Evolutionary conservation across 2,888 invertebrate species (phyloP), one percentile per base, ranked within the genome.

Genomic region (Apodemia hepburni): DNA sequence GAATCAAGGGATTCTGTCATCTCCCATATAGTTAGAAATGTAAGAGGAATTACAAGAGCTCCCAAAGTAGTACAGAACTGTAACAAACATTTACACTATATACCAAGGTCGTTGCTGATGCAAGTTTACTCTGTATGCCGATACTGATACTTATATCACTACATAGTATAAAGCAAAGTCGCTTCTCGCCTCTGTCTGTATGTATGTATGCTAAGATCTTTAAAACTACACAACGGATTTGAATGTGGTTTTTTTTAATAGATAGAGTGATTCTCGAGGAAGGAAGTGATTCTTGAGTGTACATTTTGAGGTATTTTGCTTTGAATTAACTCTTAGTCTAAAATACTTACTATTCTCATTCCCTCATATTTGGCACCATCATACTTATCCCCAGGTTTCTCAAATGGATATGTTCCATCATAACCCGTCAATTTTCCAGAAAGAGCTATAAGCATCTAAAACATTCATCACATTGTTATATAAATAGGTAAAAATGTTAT

Each of bases 341-440:
- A 45, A 42, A 59, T 65, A 87, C 94, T 94, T 88, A 97, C 97
- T 75, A 97, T 89, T 92, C 98, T 93, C 98, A 99, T 99, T 69
- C 98, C 98, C 72, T 98, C 91, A 80, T 98, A 98, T 68, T 93
- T 94, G 0, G 96, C 96, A 68, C 96, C 96, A 70, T 96, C 96
- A 87, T 97, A 99, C 80, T 97, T 97, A 82, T 98, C 98, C 1
- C 98, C 98, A 1, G 98, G 99, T 84, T 98, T 98, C 74, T 97
- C 97, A 91, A 98, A 99, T 0, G 97, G 94, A 92, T 97, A 99
- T 66, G 93, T 97, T 1, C 98, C 99, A 93, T 98, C 96, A 82
- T 99, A 99, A 0, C 98, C 98, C 59, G 97, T 96, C 76, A 98
- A 81, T 78, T 97, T 96, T 3, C 98, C 98, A 60, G 98, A 97